A percentile compares a stretch with the other conserved stretches of the same genome.
phyloP scores from a whole-genome alignment of 2,888 invertebrate species.

The Lissonota sp. region DNA sequence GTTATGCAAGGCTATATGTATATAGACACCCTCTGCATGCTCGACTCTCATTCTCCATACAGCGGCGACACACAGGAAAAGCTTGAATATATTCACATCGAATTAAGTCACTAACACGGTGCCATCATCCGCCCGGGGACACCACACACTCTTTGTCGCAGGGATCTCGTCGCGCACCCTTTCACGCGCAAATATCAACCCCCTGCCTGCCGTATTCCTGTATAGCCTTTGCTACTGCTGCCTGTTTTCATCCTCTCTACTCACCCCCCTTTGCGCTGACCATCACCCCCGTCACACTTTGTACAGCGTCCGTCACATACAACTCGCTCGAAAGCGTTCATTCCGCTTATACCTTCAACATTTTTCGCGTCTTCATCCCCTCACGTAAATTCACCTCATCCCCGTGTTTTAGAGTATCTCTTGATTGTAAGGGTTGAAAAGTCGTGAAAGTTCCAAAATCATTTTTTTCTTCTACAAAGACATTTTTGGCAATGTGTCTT shows the following conservation, averaged over 20 bases:
- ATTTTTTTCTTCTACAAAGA: too few species aligned
- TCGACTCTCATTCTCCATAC: slow-evolving; percentile 5
- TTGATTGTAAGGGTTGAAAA: too few species aligned
- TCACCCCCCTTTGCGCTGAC: slow-evolving; percentile 6
- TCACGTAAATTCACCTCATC: not conserved
- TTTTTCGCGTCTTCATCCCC: not conserved
- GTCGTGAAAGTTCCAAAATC: too few species aligned
- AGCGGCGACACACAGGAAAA: slow-evolving; percentile 55
- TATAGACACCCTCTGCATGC: slow-evolving; percentile 5
- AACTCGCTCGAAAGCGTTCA: slow-evolving; percentile 2
- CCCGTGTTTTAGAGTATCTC: too few species aligned
- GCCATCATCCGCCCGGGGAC: slow-evolving; percentile 59
- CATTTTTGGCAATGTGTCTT: too few species aligned
- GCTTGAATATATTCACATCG: slow-evolving; percentile 80
- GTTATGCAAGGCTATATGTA: slow-evolving; percentile 11
- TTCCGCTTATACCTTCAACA: not conserved
- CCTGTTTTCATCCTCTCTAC: slow-evolving; percentile 26
- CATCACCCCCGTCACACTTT: slow-evolving; percentile 34
- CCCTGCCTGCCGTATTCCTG: slow-evolving; percentile 75
- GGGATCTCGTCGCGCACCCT: slow-evolving; percentile 85
- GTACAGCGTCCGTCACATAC: not conserved
- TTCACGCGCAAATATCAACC: slow-evolving; percentile 86
- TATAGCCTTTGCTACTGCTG: slow-evolving; percentile 32
- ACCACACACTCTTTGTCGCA: slow-evolving; percentile 78
- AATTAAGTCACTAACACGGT: slow-evolving; percentile 81